Conservation (phyloP, 1,140 invertebrate species). For the Pomacea maculata region DNA sequence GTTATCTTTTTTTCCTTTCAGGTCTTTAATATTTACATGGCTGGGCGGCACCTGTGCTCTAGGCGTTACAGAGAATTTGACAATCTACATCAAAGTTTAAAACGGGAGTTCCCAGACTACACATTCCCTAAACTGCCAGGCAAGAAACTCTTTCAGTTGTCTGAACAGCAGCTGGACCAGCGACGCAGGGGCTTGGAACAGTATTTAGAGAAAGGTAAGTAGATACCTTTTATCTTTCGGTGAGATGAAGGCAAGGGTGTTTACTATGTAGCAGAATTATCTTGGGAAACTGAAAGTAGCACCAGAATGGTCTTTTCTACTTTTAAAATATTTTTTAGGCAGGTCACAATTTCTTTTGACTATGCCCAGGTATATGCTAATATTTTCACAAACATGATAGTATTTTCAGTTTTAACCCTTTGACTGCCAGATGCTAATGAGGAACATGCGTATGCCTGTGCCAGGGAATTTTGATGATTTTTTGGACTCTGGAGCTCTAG, state of each 20-base stretch:
- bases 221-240: background rate
- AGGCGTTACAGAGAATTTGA: constrained; percentile 95
- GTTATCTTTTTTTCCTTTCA: constrained; percentile 45
- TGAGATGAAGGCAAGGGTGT: too few relatives aligned
- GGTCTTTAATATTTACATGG: constrained; percentile 99
- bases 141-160: constrained; percentile 97
- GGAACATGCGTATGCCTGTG: too few relatives aligned
- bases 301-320: background rate
- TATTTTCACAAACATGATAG: too few relatives aligned
- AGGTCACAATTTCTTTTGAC: background rate
- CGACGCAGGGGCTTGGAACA: constrained; percentile 93
- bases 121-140: constrained; percentile 97
- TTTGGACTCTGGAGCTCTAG: too few relatives aligned
- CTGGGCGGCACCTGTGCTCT: constrained; percentile 95
- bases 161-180: constrained; percentile 96
- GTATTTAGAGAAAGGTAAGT: constrained; percentile 88
- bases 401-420: too few relatives aligned
- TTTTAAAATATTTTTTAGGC: background rate
- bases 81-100: constrained; percentile 86
- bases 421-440: too few relatives aligned
- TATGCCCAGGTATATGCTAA: background rate
- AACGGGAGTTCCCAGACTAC: constrained; percentile 97
- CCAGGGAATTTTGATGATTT: too few relatives aligned
- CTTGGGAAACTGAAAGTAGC: too few relatives aligned
- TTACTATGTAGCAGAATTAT: too few relatives aligned